A percentile compares a stretch with the other conserved stretches of the same genome.
Conservation (phyloP, 92 coral and sea anemone species). For the Palythoa heliodiscus region DNA sequence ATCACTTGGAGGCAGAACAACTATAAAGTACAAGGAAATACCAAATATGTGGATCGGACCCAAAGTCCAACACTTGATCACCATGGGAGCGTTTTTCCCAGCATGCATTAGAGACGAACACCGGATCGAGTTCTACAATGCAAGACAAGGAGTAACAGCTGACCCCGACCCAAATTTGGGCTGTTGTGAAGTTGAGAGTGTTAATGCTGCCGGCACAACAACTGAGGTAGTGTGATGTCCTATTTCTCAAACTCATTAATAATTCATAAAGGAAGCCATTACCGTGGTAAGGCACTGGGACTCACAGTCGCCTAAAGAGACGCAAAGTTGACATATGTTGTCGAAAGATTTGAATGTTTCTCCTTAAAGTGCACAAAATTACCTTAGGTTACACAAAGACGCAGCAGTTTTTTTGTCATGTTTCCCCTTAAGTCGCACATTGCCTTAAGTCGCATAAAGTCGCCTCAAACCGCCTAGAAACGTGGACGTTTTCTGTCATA, state of each 20-base stretch:
- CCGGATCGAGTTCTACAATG: constrained; percentile 9
- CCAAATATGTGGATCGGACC: constrained; percentile 44
- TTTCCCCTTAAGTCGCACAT: too few species aligned
- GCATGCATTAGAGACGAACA: constrained; percentile 32
- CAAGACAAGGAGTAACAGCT: constrained; percentile 18
- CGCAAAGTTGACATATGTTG: too few species aligned
- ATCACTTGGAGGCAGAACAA: constrained; percentile 21
- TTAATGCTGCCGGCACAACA: constrained; percentile 26
- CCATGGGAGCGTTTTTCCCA: constrained; percentile 42
- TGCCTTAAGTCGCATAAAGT: too few species aligned
- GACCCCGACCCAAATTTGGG: background rate
- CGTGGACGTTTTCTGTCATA: too few species aligned
- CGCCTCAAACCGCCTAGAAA: too few species aligned
- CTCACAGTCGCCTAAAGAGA: too few species aligned
- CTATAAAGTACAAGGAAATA: constrained; percentile 15
- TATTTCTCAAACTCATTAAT: background rate
- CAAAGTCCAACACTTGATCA: background rate
- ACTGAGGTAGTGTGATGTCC: constrained; percentile 9
- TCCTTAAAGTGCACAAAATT: too few species aligned
- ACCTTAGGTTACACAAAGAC: too few species aligned
- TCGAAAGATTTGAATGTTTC: too few species aligned
- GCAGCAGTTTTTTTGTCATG: too few species aligned
- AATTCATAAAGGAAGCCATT: background rate
- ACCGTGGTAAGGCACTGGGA: too few species aligned
- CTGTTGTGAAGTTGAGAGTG: constrained; percentile 28